Evolutionary conservation across 1,140 invertebrate genomes (phyloP).

Genomic region (Philotrypesis tridentata): DNA sequence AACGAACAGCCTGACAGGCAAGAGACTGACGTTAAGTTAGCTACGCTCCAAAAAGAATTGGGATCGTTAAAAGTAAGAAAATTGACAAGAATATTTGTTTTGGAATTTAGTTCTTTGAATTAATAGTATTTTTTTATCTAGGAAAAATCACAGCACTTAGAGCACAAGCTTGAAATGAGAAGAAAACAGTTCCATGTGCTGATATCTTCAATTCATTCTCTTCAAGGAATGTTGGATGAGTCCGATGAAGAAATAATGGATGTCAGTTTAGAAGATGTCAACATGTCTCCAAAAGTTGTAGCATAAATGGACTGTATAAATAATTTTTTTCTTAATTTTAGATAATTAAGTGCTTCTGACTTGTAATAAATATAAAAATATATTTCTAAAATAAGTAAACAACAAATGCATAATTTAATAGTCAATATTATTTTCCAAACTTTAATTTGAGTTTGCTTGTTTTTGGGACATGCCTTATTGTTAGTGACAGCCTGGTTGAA

Average conservation of each 20-base stretch:
- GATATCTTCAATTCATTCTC: constrained; percentile 86
- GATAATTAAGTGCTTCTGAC: constrained; percentile 26
- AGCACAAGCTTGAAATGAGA: constrained; percentile 85
- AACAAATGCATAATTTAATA: neutral
- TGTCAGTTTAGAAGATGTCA: constrained; percentile 75
- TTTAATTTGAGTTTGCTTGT: constrained; percentile 85
- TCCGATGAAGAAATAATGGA: constrained; percentile 77
- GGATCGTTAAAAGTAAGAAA: constrained; percentile 75
- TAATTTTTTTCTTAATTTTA: constrained; percentile 2
- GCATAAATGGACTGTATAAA: constrained; percentile 24
- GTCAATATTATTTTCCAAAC: constrained; percentile 66
- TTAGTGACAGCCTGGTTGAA: constrained; percentile 89
- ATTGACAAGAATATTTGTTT: neutral
- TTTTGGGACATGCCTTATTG: constrained; percentile 95
- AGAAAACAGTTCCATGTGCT: constrained; percentile 92
- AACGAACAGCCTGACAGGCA: constrained; percentile 91
- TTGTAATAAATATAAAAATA: constrained; percentile 40
- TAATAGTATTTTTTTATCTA: constrained; percentile 67
- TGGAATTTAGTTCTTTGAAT: neutral
- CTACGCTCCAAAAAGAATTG: constrained; percentile 84
- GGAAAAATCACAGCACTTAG: constrained; percentile 81
- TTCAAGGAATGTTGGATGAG: constrained; percentile 84
- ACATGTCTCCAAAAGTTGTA: constrained; percentile 55
- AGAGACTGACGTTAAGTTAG: constrained; percentile 85
- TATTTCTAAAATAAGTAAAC: constrained; percentile 40